Evolutionary conservation across 2,888 invertebrate species (phyloP).

Genomic region (Lypha dubia): DNA sequence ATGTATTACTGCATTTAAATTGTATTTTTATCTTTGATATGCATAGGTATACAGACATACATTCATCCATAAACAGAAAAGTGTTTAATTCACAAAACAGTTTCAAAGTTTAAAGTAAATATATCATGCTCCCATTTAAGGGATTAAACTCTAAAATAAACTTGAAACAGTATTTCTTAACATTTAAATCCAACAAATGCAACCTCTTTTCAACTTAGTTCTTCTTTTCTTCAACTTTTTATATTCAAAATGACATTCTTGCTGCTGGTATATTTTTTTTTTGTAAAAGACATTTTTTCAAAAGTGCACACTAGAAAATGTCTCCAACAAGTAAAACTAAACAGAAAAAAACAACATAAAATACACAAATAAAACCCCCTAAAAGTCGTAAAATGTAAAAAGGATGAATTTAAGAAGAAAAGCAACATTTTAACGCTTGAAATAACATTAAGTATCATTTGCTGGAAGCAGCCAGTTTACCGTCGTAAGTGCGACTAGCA

Average conservation of each 20-base stretch:
- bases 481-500: slow-evolving; percentile 19
- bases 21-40: too few species aligned
- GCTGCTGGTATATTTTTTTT: background rate
- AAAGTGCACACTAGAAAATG: slow-evolving; percentile 31
- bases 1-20: too few species aligned
- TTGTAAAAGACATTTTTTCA: slow-evolving; percentile 4
- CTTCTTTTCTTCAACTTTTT: background rate
- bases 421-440: slow-evolving; percentile 56
- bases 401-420: slow-evolving; percentile 31
- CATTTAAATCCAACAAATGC: slow-evolving; percentile 10
- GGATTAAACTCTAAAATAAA: slow-evolving; percentile 1
- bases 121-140: background rate
- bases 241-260: slow-evolving; percentile 1
- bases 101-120: background rate
- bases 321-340: slow-evolving; percentile 17
- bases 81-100: too few species aligned
- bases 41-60: too few species aligned
- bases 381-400: background rate
- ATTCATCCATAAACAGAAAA: too few species aligned
- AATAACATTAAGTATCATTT: slow-evolving; percentile 34
- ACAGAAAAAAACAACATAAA: background rate
- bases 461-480: slow-evolving; percentile 38
- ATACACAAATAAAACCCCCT: background rate
- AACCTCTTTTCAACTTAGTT: slow-evolving; percentile 5
- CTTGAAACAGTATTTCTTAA: slow-evolving; percentile 5